phyloP scores from a whole-genome alignment of 2,797 vertebrate genomes.

The Labeo calbasu region DNA sequence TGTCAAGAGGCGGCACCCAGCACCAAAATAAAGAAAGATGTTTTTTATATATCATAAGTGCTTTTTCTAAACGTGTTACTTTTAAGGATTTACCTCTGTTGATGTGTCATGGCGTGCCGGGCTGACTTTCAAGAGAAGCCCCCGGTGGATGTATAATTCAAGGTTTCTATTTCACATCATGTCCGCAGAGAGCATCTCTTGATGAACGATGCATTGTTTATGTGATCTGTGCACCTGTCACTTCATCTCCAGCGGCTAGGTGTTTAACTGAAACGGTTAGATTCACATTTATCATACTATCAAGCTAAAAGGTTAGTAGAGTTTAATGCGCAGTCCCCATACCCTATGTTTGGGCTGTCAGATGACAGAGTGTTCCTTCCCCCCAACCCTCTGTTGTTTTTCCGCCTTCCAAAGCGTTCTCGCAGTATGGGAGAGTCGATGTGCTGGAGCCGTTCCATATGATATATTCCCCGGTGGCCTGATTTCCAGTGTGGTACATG shows the following conservation, averaged over 20 bases:
- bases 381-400: neutral
- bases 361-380: conserved; percentile 23
- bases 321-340: conserved; percentile 27
- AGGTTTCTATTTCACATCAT: conserved; percentile 29
- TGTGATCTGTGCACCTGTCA: conserved; percentile 8
- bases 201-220: conserved; percentile 38
- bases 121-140: conserved; percentile 1
- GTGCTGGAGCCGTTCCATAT: conserved; percentile 47
- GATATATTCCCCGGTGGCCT: conserved; percentile 60
- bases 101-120: neutral
- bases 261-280: conserved; percentile 33
- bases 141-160: conserved; percentile 42
- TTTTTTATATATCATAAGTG: neutral
- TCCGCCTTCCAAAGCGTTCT: neutral
- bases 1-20: conserved; percentile 11
- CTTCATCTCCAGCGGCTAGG: conserved; percentile 27
- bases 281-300: conserved; percentile 18
- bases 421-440: conserved; percentile 21
- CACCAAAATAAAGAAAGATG: neutral
- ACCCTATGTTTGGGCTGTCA: neutral
- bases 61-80: conserved; percentile 6
- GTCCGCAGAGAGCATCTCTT: conserved; percentile 9
- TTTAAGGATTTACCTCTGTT: conserved; percentile 35
- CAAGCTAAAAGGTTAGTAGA: conserved; percentile 21
- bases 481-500: conserved; percentile 55